Evolutionary conservation across 2,797 vertebrate genomes (phyloP).

Genomic region (Halcyon badia): DNA sequence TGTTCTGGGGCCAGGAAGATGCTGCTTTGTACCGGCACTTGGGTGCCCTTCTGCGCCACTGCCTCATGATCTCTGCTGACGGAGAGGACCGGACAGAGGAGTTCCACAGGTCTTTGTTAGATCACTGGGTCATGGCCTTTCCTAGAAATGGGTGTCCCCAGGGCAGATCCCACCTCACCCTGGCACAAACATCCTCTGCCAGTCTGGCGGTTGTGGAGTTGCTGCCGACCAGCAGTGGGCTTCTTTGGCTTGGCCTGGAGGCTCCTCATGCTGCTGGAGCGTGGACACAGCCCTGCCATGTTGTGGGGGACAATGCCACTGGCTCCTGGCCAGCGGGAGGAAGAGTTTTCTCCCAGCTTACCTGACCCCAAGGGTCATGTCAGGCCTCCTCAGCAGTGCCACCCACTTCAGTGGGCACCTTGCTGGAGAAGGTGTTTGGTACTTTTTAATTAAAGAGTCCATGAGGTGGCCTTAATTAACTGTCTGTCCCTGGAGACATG

Average conservation of each 20-base stretch:
- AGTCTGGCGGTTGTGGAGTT: rapidly evolving
- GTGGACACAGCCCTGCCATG: neutral
- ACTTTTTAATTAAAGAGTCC: neutral
- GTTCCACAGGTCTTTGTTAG: conserved; percentile 86
- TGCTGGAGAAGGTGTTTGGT: neutral
- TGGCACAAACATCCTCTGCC: neutral
- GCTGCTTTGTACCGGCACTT: conserved; percentile 88
- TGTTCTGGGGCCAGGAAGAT: conserved; percentile 85
- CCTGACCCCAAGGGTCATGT: neutral
- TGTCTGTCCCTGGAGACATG: neutral
- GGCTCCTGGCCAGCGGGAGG: neutral
- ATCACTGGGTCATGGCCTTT: neutral
- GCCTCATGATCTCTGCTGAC: conserved; percentile 87
- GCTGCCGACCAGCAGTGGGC: neutral
- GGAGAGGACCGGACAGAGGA: conserved; percentile 92
- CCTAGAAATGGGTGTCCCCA: neutral
- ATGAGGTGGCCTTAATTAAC: neutral
- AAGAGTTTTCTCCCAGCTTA: neutral
- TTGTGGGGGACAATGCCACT: neutral
- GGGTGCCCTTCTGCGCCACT: conserved; percentile 91
- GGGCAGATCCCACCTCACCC: neutral
- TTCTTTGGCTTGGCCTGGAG: neutral
- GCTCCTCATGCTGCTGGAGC: rapidly evolving
- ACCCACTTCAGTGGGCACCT: neutral
- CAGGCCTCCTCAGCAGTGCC: neutral